Base-by-base conservation (phyloP, 2,888 invertebrate genomes). In the Cephus sareptanus region DNA sequence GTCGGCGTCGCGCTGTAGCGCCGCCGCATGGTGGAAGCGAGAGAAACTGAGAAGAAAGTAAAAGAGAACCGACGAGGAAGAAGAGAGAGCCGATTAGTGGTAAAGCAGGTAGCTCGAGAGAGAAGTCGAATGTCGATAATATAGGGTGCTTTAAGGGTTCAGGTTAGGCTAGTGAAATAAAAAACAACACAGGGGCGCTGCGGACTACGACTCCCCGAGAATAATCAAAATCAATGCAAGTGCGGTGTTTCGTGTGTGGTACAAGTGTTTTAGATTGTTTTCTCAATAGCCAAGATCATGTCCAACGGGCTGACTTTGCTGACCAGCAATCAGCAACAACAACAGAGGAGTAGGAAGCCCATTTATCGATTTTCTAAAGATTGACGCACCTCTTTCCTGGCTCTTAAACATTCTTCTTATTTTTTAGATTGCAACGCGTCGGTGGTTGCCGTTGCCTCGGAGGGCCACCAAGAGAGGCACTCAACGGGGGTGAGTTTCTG, bases 161-260 rank as follows among this genome's bases (percentile, higher is more conserved):
- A 15, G 79, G 76, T 81, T 81, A 84, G 83, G 80, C 79, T 81
- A 79, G 56, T 23, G 56, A 1, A 23, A 56, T 56, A 56, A 56
- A 69, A 79, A 78, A 80, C n/a, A 74, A n/a, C 68, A 56, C 23
- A 76, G 80, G 73, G 80, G 78, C 80, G 80, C 80, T 80, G 76
- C 74, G 69, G 75, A 80, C 74, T 71, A 33, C 74, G 74, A 12
- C 71, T 74, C 31, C n/a, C 34, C 79, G 80, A 84, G 85, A 83
- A 84, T 86, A 86, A 87, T 89, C 86, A 87, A 88, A 87, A 88
- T 89, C 87, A 87, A 89, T 88, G 88, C 87, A 85, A 82, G 86
- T 84, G 85, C 82, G 81, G 80, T 81, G 79, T 81, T 83, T 83
- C 80, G 77, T 81, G 74, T 23, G 34, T 33, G 33, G 75, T 74